These are phyloP conservation scores for Gracilinanus agilis DNA, from an alignment of 2,113 vertebrate species.

Conservation along the genomic window DNA sequence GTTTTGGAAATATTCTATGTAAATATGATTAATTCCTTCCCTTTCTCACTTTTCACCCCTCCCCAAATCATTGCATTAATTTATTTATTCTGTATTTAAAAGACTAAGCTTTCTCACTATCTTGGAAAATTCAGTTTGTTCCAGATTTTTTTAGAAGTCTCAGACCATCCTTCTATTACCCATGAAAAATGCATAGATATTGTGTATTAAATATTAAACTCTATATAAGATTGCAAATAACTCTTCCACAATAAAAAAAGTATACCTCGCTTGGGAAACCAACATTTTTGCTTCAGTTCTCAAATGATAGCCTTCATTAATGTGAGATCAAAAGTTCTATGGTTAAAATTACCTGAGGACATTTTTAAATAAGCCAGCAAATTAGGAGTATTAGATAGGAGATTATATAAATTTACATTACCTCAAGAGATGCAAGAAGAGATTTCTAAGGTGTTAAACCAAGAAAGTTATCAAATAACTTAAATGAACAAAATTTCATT, in stretches of 20 bases:
- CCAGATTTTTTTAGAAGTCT: constrained; percentile 61
- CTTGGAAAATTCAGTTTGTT: constrained; percentile 68
- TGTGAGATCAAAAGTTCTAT: constrained; percentile 50
- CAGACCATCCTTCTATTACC: constrained; percentile 23
- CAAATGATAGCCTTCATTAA: constrained; percentile 45
- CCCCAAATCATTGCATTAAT: constrained; percentile 59
- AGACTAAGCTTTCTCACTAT: constrained; percentile 47
- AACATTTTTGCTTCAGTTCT: constrained; percentile 37
- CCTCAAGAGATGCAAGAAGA: constrained; percentile 70
- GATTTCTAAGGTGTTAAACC: constrained; percentile 71
- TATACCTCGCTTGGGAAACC: constrained; percentile 23
- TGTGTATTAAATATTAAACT: constrained; percentile 70
- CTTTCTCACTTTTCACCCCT: neutral
- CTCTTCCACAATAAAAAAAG: constrained; percentile 40
- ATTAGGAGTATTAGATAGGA: constrained; percentile 76
- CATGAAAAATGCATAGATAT: constrained; percentile 60
- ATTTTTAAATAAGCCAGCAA: constrained; percentile 75
- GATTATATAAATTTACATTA: constrained; percentile 75
- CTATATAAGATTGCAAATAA: constrained; percentile 35
- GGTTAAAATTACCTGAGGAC: constrained; percentile 62
- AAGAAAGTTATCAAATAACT: constrained; percentile 71
- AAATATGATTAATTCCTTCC: neutral
- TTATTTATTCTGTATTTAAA: constrained; percentile 66
- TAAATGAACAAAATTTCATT: constrained; percentile 77
- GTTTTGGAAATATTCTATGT: constrained; percentile 40